Conservation (phyloP, 2,888 invertebrate species). For the Epirrhoe tristata region DNA sequence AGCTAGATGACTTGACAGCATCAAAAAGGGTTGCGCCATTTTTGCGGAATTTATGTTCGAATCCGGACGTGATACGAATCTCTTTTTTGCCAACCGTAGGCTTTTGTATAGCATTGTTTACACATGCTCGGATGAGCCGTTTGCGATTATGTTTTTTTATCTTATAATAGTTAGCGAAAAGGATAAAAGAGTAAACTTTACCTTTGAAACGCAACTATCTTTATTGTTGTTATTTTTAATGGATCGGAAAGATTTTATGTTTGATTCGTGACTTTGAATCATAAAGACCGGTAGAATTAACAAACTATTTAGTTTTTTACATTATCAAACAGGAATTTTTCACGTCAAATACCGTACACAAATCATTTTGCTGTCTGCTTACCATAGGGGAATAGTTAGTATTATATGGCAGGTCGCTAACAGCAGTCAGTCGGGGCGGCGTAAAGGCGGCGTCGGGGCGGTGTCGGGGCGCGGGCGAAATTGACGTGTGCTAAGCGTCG, state of each 20-base stretch:
- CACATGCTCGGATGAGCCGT: slow-evolving; percentile 35
- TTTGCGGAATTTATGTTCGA: slow-evolving; percentile 15
- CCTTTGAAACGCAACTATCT: slow-evolving; percentile 5
- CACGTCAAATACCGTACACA: too few species aligned
- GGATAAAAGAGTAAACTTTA: slow-evolving; percentile 21
- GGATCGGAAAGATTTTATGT: not conserved
- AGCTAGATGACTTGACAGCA: not conserved
- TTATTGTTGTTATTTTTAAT: slow-evolving; percentile 12
- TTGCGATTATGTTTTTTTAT: slow-evolving; percentile 26
- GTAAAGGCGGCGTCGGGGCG: too few species aligned
- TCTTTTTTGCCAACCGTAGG: slow-evolving; percentile 28
- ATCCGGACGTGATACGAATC: slow-evolving; percentile 35
- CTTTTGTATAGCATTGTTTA: slow-evolving; percentile 36
- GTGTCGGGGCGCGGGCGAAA: too few species aligned
- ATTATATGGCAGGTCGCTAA: too few species aligned
- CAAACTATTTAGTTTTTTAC: too few species aligned
- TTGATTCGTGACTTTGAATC: too few species aligned
- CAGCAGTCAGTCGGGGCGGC: too few species aligned
- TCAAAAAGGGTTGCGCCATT: slow-evolving; percentile 34
- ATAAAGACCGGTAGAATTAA: too few species aligned
- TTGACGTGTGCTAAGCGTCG: too few species aligned
- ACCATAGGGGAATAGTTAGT: too few species aligned
- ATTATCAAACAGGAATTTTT: too few species aligned
- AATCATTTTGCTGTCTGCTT: too few species aligned
- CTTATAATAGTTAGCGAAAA: slow-evolving; percentile 21